These are phyloP conservation scores for Champsocephalus esox DNA, from an alignment of 2,797 vertebrate species.

Conservation along the genomic window DNA sequence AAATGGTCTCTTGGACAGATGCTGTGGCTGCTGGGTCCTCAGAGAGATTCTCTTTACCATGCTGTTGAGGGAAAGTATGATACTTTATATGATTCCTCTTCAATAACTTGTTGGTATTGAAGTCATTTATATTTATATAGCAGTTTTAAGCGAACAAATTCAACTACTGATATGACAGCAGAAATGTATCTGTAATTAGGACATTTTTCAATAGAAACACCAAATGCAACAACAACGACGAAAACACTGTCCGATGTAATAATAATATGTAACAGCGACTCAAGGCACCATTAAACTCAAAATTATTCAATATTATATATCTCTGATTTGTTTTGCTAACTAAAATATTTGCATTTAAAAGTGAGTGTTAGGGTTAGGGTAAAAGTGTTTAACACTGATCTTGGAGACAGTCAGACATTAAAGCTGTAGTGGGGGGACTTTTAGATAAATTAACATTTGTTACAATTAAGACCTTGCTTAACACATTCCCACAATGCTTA, in stretches of 20 bases:
- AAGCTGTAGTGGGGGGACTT: no score
- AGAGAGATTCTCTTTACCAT: conserved; percentile 29
- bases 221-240: not conserved
- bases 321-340: not conserved
- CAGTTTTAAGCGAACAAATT: not conserved
- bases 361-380: no score
- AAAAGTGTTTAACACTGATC: not conserved
- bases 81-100: not conserved
- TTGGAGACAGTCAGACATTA: not conserved
- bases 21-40: conserved; percentile 10
- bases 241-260: not conserved
- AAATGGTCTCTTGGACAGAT: conserved; percentile 28
- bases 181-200: not conserved
- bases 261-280: not conserved
- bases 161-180: not conserved
- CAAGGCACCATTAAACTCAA: not conserved
- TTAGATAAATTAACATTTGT: no score
- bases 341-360: not conserved
- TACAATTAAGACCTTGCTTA: no score
- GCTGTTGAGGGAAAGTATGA: conserved; percentile 19
- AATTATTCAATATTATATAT: not conserved
- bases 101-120: not conserved
- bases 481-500: no score
- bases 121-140: not conserved
- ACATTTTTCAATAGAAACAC: not conserved